Conservation (phyloP, 2,113 vertebrate genomes). For the Melanerpes formicivorus region DNA sequence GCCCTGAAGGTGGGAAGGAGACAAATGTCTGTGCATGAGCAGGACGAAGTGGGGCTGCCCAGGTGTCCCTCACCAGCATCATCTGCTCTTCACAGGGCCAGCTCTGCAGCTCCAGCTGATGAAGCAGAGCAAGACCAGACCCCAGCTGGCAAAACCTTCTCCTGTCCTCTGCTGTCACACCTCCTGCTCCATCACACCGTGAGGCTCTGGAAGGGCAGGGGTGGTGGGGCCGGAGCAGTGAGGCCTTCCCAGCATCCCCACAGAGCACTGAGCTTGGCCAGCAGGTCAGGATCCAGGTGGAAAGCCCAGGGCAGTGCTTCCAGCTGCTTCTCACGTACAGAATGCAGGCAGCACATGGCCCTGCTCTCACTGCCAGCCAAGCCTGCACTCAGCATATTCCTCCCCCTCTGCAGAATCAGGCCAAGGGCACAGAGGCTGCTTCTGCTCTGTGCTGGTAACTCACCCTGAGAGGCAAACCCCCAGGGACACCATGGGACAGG, state of each 20-base stretch:
- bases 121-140: background rate
- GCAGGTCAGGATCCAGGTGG: background rate
- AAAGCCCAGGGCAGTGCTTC: slow-evolving; percentile 5
- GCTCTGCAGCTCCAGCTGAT: background rate
- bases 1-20: background rate
- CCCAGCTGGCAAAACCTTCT: background rate
- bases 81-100: background rate
- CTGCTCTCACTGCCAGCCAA: background rate
- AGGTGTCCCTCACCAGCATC: background rate
- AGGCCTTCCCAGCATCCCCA: background rate
- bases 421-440: slow-evolving; percentile 15
- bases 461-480: background rate
- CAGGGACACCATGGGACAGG: background rate
- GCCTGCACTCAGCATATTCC: background rate
- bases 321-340: background rate
- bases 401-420: slow-evolving; percentile 4
- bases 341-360: background rate
- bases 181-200: background rate
- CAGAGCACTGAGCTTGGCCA: background rate
- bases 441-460: background rate
- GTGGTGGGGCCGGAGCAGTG: background rate
- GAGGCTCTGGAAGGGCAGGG: background rate
- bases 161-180: background rate
- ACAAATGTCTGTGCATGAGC: background rate
- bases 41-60: fast-evolving